Evolutionary conservation across 2,797 vertebrate species (phyloP), one percentile per base, ranked within the genome.

Genomic region (Harpagifer antarcticus): DNA sequence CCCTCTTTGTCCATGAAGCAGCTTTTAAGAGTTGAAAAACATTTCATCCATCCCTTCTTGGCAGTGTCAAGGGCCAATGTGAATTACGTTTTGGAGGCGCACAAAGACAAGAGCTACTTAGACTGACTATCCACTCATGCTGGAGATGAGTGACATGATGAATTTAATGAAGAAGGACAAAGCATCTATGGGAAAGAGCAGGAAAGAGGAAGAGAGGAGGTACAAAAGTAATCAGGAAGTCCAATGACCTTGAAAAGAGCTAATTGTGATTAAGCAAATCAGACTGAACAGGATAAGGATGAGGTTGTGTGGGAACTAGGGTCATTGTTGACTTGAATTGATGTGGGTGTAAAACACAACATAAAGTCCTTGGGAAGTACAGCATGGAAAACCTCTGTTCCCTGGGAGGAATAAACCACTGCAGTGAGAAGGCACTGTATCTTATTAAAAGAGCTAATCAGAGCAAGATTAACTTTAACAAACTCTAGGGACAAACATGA

Each of bases 101-200:
- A 74, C 89, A 91, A 89, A 90, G 91, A 93, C 87, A 91, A 94
- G 87, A 79, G 86, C 73, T 87, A 88, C 91, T 92, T 87, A 88
- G 59, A 66, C 64, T 72, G 71, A 82, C 73, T 40, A 72, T 78
- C 86, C 91, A 87, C 92, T 91, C 75, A 9, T 37, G 68, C 64
- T 72, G 76, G 72, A 83, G 72, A 85, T 72, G 71, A 83, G 78
- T 56, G 47, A 74, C 81, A 88, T 78, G 72, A 88, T 70, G 67
- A 88, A 68, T 68, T 0, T 47, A 81, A 87, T 67, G 52, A 79
- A 83, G 82, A 77, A 84, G 83, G 84, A 87, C 74, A 88, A 86
- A 66, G 56, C 68, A 73, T 59, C 13, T 37, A n/a, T 63, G 64
- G 72, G 54, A 48, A 17, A 79, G 66, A 63, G 17, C 3, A 57